These are phyloP conservation scores for Tipula lateralis DNA, from an alignment of 2,888 invertebrate species.

Conservation along the genomic window DNA sequence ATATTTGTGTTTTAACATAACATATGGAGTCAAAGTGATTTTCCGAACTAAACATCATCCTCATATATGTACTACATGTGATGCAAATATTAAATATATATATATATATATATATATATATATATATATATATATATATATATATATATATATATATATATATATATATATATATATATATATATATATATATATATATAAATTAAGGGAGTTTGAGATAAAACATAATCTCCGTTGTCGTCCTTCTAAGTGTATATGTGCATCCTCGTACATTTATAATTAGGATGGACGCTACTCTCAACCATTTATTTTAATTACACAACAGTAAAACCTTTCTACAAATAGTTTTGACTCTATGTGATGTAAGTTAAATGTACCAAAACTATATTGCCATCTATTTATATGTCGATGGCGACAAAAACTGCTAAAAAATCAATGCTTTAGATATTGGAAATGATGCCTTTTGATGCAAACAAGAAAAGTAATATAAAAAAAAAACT, in stretches of 20 bases:
- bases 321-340: neutral
- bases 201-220: neutral
- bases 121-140: neutral
- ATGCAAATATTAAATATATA: neutral
- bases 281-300: neutral
- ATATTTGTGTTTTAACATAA: neutral
- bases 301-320: neutral
- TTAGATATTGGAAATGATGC: neutral
- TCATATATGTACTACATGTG: neutral
- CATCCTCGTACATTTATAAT: neutral
- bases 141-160: neutral
- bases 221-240: neutral
- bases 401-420: neutral
- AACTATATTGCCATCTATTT: neutral
- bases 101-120: neutral
- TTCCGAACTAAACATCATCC: neutral
- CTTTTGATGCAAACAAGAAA: slow-evolving; percentile 19
- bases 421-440: neutral
- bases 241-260: too few species aligned
- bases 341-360: neutral
- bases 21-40: slow-evolving; percentile 24
- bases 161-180: neutral
- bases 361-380: slow-evolving; percentile 1
- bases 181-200: neutral
- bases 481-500: neutral